A percentile compares a stretch with the other conserved stretches of the same genome.
These are phyloP conservation scores for Oikopleura dioica DNA, from an alignment of 23 tunicate genomes.

Conservation along the genomic window DNA sequence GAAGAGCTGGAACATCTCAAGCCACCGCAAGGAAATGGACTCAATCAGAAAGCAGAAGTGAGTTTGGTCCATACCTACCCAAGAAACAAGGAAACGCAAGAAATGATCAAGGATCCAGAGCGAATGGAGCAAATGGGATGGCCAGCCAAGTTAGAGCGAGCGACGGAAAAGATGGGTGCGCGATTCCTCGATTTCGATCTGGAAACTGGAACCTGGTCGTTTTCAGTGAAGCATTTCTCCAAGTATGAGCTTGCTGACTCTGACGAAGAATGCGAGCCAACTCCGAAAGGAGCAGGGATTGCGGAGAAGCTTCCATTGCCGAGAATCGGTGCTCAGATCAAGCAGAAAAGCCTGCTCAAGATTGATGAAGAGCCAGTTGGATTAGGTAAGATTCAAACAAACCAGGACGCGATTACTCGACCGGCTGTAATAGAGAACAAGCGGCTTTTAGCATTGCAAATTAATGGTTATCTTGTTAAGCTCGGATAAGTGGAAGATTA, in stretches of 20 bases:
- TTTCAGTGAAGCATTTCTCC: slow-evolving; percentile 86
- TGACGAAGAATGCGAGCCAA: slow-evolving; percentile 45
- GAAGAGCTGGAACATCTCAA: slow-evolving; percentile 31
- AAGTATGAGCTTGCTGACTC: slow-evolving; percentile 76
- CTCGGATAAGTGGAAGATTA: too few relatives aligned
- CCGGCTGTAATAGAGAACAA: too few relatives aligned
- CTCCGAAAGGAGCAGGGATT: background rate
- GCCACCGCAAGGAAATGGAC: slow-evolving; percentile 50
- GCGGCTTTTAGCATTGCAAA: too few relatives aligned
- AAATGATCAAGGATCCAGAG: slow-evolving; percentile 34
- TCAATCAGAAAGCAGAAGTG: slow-evolving; percentile 67
- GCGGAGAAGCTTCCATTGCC: background rate
- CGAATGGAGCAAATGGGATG: slow-evolving; percentile 41
- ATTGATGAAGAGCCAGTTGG: too few relatives aligned
- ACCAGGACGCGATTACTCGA: too few relatives aligned
- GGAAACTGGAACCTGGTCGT: slow-evolving; percentile 72
- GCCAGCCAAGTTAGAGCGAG: slow-evolving; percentile 46
- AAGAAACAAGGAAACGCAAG: slow-evolving; percentile 49
- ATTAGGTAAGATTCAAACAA: too few relatives aligned
- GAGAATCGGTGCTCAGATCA: too few relatives aligned
- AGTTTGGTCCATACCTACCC: slow-evolving; percentile 69
- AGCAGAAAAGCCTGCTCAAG: too few relatives aligned
- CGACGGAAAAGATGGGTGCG: slow-evolving; percentile 72
- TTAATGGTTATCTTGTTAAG: too few relatives aligned
- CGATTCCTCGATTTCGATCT: slow-evolving; percentile 50